Evolutionary conservation across 2,797 vertebrate species (phyloP).

Genomic region (Chiroxiphia lanceolata): DNA sequence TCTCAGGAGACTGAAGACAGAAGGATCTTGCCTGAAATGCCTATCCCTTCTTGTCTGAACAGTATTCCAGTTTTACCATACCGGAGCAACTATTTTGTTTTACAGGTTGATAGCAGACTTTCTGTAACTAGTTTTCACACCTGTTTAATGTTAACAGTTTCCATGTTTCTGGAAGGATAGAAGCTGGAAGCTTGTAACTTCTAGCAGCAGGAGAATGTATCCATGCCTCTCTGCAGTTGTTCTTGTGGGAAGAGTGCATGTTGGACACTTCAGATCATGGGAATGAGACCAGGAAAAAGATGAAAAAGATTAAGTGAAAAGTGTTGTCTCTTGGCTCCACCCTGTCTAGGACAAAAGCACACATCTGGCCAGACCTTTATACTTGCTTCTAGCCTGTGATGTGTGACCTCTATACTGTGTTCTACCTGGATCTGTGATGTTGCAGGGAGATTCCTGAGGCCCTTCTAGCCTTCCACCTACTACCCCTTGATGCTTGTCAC

Average conservation of each 20-base stretch:
- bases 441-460: background rate
- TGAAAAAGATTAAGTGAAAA: background rate
- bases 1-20: background rate
- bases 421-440: background rate
- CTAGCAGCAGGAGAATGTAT: background rate
- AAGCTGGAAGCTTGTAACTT: background rate
- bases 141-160: background rate
- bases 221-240: background rate
- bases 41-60: background rate
- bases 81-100: background rate
- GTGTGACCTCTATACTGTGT: background rate
- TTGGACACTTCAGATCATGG: background rate
- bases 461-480: background rate
- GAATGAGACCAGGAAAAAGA: background rate
- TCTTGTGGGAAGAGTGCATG: background rate
- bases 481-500: background rate
- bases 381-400: background rate
- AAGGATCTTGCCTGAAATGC: background rate
- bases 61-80: background rate
- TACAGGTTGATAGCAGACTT: background rate
- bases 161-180: background rate
- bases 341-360: background rate
- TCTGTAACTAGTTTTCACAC: background rate
- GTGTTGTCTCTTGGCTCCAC: background rate
- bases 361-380: background rate